phyloP scores from a whole-genome alignment of 1,140 invertebrate genomes.

The Brachionus rotundiformis region DNA sequence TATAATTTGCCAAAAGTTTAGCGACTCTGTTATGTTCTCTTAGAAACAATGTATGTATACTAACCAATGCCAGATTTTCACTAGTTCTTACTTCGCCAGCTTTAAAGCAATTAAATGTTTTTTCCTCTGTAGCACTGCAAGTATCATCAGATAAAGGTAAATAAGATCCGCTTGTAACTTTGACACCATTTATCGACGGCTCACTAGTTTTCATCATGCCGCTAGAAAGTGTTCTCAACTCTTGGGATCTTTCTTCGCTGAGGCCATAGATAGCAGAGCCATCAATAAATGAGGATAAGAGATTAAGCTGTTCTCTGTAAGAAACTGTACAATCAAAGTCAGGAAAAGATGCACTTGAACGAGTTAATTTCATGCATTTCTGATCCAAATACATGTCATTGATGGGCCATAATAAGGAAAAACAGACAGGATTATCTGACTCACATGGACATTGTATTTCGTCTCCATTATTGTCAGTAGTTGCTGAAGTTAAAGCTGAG shows the following conservation, averaged over 20 bases:
- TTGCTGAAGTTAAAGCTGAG: conserved; percentile 54
- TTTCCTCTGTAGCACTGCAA: background rate
- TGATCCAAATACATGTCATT: conserved; percentile 9
- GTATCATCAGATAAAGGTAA: conserved; percentile 27
- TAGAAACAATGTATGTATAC: conserved; percentile 75
- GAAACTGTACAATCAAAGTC: conserved; percentile 1
- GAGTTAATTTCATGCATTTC: background rate
- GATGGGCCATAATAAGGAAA: background rate
- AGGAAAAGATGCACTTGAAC: conserved; percentile 22
- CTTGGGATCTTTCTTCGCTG: conserved; percentile 54
- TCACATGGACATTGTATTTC: conserved; percentile 15
- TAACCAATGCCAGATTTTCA: background rate
- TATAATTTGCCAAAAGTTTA: conserved; percentile 31
- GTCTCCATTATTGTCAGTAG: background rate
- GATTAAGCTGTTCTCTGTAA: conserved; percentile 70
- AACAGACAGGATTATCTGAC: background rate
- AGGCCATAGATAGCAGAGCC: conserved; percentile 77
- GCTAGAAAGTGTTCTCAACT: background rate
- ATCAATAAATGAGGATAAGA: conserved; percentile 81
- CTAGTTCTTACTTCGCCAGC: conserved; percentile 19
- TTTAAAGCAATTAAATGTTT: background rate
- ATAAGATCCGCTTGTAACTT: background rate
- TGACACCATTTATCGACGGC: background rate
- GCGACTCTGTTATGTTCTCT: conserved; percentile 57
- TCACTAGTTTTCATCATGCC: conserved; percentile 34